Base-by-base conservation (phyloP, 2,888 invertebrate species). In the Stenoptilia bipunctidactyla region DNA sequence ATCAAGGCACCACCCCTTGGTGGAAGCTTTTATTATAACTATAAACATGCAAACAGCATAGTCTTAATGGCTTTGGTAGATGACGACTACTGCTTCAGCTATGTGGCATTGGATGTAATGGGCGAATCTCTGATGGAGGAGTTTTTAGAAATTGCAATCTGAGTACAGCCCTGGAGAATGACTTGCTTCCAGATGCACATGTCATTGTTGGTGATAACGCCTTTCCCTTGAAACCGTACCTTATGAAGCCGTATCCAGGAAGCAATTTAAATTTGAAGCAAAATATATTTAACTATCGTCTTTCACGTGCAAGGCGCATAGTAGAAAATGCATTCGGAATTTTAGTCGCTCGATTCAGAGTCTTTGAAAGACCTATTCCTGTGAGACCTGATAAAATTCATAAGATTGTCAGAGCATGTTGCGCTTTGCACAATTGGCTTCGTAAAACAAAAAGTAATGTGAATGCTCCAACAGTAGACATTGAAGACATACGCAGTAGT, bases 251-350 rank as follows among this genome's bases (percentile, higher is more conserved):
- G 6, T 37, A 20, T 13, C 37, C 37, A 20, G 6, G n/a, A 2
- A 6, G 8, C 2, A 25, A 25, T 6, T 13, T 37, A n/a, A 27
- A 2, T 8, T 5, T 5, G 2, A 27, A 37, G 27, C 1, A 20
- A 14, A 33, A 27, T n/a, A 38, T 33, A n/a, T 38, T 33, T 33
- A 38, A 38, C 13, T 38, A 33, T 15, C 33, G 38, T 6, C 12
- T 33, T 1, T 38, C 33, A 1, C 33, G 38, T 12, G 38, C 38
- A 9, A 38, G 38, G 13, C 14, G 38, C n/a, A 15, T 33, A 5
- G 34, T 34, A 13, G 36, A 36, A 34, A 34, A 13, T 15, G 34
- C 33, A 4, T 37, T 37, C 25, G 34, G 37, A 9, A 41, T 41
- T 12, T 25, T 3, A 15, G n/a, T 36, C 15, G 25, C 14, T 20